Base-by-base conservation (phyloP, 1,140 invertebrate genomes). In the Gonatopus flavifemur region DNA sequence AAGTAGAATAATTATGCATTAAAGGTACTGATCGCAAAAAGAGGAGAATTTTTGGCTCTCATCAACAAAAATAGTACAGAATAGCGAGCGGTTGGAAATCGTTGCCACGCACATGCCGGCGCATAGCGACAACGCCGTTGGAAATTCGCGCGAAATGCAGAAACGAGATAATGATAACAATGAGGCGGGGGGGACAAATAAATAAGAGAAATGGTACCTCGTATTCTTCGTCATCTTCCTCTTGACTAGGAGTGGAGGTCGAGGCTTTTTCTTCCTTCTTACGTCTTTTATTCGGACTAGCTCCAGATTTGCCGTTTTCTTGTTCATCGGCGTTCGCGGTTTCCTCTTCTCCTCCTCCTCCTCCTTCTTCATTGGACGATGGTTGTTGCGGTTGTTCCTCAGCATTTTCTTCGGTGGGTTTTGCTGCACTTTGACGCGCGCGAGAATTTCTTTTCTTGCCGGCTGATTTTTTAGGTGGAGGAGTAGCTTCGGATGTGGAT, bases 221-320 rank as follows among this genome's bases (percentile, higher is more conserved):
- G 45, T 77, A 76, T 49, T 79, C 73, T 9, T 69, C 51, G 9
- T 67, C 62, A 5, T 63, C 45, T 3, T 55, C 37, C 1, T 52
- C 39, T 3, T 50, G 50, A 9, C 49, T 39, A 20, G n/a, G n/a
- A n/a, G 59, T 49, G 1, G 65, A 59, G 4, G 64, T 53, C 6
- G 64, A 59, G 1, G 39, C 7, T 13, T 59, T 59, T 10, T 66
- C 63, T 2, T 61, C 68, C 36, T 69, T 75, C 49, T 66, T 73
- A 3, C 66, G 57, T 4, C 61, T 64, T 45, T 71, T 72, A 0
- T 46, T 48, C 3, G 41, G 28, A 49, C 49, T 28, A 43, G 5
- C 36, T 48, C 49, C 4, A 56, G 49, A 22, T 43, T 67, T n/a
- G 12, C 65, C 66, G 28, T 69, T 68, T 55, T 76, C 69, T 21